Conservation (phyloP, 2,113 vertebrate genomes). For the Anseranas semipalmata region DNA sequence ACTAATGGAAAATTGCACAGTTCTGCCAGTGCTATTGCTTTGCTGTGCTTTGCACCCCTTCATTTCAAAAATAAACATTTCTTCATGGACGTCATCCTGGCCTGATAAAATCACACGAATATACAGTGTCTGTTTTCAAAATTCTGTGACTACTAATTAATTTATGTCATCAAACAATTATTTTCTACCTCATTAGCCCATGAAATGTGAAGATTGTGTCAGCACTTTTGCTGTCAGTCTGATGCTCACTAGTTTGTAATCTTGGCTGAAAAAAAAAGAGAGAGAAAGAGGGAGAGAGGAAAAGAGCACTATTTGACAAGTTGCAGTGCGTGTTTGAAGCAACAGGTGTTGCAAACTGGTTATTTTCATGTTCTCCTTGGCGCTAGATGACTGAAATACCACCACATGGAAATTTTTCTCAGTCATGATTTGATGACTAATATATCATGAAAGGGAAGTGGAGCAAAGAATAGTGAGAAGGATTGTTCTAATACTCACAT, state of each 20-base stretch:
- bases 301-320: not conserved
- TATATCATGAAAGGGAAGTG: not conserved
- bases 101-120: conserved; percentile 39
- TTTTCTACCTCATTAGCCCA: conserved; percentile 67
- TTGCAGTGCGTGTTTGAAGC: not conserved
- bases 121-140: conserved; percentile 50
- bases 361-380: not conserved
- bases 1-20: not conserved
- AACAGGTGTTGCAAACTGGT: conserved; percentile 23
- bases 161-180: conserved; percentile 68
- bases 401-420: not conserved
- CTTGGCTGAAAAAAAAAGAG: conserved; percentile 6
- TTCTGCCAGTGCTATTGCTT: not conserved
- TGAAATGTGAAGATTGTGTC: conserved; percentile 46
- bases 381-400: not conserved
- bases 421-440: conserved; percentile 37
- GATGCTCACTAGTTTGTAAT: conserved; percentile 32
- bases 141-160: conserved; percentile 47
- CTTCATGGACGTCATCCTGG: conserved; percentile 1
- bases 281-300: not conserved
- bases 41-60: not conserved
- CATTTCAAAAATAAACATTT: conserved; percentile 14
- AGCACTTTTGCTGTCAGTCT: conserved; percentile 39
- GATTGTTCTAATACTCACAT: not conserved
- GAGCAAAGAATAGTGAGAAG: not conserved